These are phyloP conservation scores for Coelopa pilipes DNA, from an alignment of 2,888 invertebrate species.

Conservation along the genomic window DNA sequence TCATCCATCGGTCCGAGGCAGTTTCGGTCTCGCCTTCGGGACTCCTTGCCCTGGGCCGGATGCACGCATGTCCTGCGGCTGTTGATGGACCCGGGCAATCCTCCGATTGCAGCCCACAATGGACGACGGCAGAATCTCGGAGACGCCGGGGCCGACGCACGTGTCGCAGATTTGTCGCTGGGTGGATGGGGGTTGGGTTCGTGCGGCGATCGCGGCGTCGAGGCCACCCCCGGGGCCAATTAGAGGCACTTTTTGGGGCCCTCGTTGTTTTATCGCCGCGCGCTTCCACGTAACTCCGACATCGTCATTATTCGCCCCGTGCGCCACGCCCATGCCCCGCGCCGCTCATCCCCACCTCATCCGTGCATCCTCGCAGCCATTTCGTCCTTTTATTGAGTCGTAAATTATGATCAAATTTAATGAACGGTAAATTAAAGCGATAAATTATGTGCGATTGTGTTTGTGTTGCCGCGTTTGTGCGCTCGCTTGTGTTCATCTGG, in stretches of 20 bases:
- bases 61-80: neutral
- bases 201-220: too few relatives aligned
- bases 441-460: slow-evolving; percentile 46
- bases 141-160: neutral
- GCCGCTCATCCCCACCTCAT: neutral
- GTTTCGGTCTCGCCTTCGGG: too few relatives aligned
- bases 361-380: slow-evolving; percentile 7
- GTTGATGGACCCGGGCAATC: slow-evolving; percentile 23
- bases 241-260: neutral
- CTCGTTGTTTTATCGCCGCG: slow-evolving; percentile 17
- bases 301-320: slow-evolving; percentile 17
- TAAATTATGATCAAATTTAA: slow-evolving; percentile 54
- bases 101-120: slow-evolving; percentile 7
- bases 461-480: too few relatives aligned
- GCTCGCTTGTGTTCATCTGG: too few relatives aligned
- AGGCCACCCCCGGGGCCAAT: slow-evolving; percentile 22
- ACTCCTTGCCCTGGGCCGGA: too few relatives aligned
- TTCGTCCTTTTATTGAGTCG: slow-evolving; percentile 48
- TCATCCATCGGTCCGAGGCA: too few relatives aligned
- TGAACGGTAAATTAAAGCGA: slow-evolving; percentile 52
- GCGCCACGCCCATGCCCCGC: neutral
- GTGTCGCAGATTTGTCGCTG: slow-evolving; percentile 34
- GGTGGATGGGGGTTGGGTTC: too few relatives aligned
- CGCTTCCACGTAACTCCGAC: neutral
- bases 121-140: neutral